Percentiles rank a stretch among this genome's conserved stretches.
phyloP scores from a whole-genome alignment of 2,888 invertebrate genomes.

The Leucoptera coffeella region DNA sequence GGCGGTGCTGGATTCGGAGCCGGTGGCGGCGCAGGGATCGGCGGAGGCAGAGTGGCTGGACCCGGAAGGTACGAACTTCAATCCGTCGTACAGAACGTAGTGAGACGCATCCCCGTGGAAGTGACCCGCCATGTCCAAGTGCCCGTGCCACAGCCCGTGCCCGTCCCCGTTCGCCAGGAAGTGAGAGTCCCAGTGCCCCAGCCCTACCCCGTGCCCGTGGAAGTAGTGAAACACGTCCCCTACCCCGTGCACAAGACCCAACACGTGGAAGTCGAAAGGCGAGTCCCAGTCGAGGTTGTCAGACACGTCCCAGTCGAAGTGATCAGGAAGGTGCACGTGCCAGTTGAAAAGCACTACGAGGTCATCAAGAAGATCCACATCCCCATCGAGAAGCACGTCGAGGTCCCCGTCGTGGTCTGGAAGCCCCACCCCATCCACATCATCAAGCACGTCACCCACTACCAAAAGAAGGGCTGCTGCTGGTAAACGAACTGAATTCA shows the following conservation, averaged over 20 bases:
- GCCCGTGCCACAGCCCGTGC: constrained; percentile 27
- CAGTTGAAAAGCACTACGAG: constrained; percentile 36
- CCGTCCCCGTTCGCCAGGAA: constrained; percentile 34
- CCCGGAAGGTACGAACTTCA: constrained; percentile 33
- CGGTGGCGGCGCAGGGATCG: constrained; percentile 14
- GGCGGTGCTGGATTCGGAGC: constrained; percentile 20
- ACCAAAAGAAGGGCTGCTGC: constrained; percentile 41
- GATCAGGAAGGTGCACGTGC: constrained; percentile 31
- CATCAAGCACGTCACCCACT: constrained; percentile 44
- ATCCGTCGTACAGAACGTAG: constrained; percentile 35
- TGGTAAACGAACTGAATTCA: constrained; percentile 16
- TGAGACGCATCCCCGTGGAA: constrained; percentile 37
- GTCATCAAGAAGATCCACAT: constrained; percentile 39
- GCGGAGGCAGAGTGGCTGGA: constrained; percentile 8
- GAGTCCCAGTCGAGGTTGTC: constrained; percentile 32
- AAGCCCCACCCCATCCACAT: constrained; percentile 42
- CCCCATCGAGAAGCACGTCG: constrained; percentile 33
- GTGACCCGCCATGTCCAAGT: constrained; percentile 34
- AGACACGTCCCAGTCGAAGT: constrained; percentile 35
- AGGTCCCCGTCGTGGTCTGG: constrained; percentile 38
- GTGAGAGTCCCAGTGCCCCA: constrained; percentile 38
- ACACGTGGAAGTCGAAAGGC: constrained; percentile 35
- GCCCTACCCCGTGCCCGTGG: constrained; percentile 39
- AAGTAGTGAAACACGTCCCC: constrained; percentile 36
- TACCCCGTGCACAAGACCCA: constrained; percentile 40